Evolutionary conservation across 2,888 invertebrate species (phyloP).

Genomic region (Patella caerulea): DNA sequence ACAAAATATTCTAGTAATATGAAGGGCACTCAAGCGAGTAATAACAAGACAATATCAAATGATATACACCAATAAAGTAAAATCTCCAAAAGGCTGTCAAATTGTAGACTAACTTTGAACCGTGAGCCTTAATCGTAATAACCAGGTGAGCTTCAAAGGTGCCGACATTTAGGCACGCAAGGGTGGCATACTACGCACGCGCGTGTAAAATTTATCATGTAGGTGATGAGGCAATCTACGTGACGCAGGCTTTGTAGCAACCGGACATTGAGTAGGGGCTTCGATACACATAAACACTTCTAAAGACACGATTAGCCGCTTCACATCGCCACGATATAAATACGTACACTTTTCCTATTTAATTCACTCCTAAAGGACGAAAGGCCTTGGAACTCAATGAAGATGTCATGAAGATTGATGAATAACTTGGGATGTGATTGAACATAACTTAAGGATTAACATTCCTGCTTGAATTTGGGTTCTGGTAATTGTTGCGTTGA

Average conservation of each 20-base stretch:
- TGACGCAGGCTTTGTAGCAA: constrained; percentile 1
- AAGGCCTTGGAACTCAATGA: neutral
- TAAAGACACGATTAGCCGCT: constrained; percentile 8
- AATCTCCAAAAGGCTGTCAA: constrained; percentile 4
- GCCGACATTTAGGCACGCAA: neutral
- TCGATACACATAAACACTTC: constrained; percentile 11
- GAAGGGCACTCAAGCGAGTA: neutral
- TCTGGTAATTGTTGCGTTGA: too few relatives aligned
- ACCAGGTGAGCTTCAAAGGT: neutral
- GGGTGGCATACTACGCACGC: constrained; percentile 5
- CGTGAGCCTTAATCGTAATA: neutral
- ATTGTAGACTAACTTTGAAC: constrained; percentile 12
- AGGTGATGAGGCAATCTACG: constrained; percentile 10
- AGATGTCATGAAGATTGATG: neutral
- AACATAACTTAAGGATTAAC: neutral
- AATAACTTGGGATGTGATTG: neutral
- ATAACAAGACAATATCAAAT: constrained; percentile 1
- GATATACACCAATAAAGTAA: neutral
- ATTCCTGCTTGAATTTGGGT: too few relatives aligned
- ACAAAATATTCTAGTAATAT: too few relatives aligned
- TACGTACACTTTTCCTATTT: neutral
- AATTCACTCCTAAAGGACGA: neutral
- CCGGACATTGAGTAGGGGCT: constrained; percentile 1
- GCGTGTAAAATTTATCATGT: neutral
- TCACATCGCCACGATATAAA: neutral